Evolutionary conservation across 2,113 vertebrate genomes (phyloP), one percentile per base, ranked within the genome.

Genomic region (Raja brachyura): DNA sequence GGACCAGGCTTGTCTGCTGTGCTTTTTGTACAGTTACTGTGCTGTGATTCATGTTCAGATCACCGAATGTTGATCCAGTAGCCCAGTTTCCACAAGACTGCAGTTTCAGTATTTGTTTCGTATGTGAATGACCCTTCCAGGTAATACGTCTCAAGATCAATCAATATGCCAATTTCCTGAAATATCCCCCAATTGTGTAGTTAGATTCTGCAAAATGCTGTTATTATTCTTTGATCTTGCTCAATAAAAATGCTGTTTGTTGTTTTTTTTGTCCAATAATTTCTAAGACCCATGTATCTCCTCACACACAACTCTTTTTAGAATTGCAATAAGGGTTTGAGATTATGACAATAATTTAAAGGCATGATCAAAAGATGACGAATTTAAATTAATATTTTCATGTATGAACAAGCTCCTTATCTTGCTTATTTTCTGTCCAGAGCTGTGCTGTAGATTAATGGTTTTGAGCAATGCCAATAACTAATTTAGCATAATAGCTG

Each of bases 1-100:
- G 68, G 90, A 28, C 31, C 39, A 11, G 68, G 68, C 66, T 70
- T 92, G 33, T 73, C 31, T 73, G 33, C 88, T 70, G 88, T 92
- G 90, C 90, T 73, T 48, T 73, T 28, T 74, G 90, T 92, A 92
- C 90, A 92, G 68, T 92, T 92, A 28, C 90, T 25, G 66, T 73
- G 90, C 66, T 70, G 90, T 92, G 22, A 48, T 92, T 92, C 18
- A 31, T 92, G 66, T 92, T 25, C 88, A 70, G 88, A 66, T 90
- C 63, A 63, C 70, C 8, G 39, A 92, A 66, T 25, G 90, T 73
- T 92, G 90, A 20, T 39, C 13, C 66, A 73, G 90, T 70, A 25
- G n/a, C 33, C 68, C 31, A 70, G 63, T 92, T 92, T 92, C 68
- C 3, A 92, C 90, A 70, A 54, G 90, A 88, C 68, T 92, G 90